Percentiles rank a stretch among this genome's conserved stretches.
phyloP scores from a whole-genome alignment of 2,888 invertebrate genomes.

The Cerastis rubricosa region DNA sequence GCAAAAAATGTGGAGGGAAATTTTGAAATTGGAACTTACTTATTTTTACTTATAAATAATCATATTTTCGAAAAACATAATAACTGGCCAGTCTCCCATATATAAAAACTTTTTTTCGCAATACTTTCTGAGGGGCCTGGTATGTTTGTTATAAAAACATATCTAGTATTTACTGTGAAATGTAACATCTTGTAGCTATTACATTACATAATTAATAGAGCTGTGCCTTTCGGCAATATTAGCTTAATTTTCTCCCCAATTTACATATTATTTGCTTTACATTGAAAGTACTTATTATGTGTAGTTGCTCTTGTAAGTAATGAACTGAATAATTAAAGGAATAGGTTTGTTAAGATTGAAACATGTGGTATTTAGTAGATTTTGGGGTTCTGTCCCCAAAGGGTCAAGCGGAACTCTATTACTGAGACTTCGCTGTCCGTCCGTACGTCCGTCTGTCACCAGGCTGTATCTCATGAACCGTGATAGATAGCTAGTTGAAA shows the following conservation, averaged over 20 bases:
- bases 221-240: slow-evolving; percentile 26
- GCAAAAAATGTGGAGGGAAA: no score
- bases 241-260: slow-evolving; percentile 49
- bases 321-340: slow-evolving; percentile 17
- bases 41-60: no score
- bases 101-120: no score
- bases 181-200: background rate
- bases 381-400: background rate
- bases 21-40: no score
- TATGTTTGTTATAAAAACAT: slow-evolving; percentile 1
- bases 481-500: no score
- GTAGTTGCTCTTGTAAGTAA: slow-evolving; percentile 17
- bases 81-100: no score
- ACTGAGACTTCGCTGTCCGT: no score
- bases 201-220: slow-evolving; percentile 43
- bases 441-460: no score
- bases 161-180: background rate
- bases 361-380: background rate
- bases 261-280: slow-evolving; percentile 49
- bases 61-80: no score
- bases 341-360: background rate
- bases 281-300: slow-evolving; percentile 11
- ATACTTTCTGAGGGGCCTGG: no score
- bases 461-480: no score
- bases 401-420: no score